A percentile compares a stretch with the other conserved stretches of the same genome.
Conservation (phyloP, 2,888 invertebrate species). For the Athripsodes cinereus region DNA sequence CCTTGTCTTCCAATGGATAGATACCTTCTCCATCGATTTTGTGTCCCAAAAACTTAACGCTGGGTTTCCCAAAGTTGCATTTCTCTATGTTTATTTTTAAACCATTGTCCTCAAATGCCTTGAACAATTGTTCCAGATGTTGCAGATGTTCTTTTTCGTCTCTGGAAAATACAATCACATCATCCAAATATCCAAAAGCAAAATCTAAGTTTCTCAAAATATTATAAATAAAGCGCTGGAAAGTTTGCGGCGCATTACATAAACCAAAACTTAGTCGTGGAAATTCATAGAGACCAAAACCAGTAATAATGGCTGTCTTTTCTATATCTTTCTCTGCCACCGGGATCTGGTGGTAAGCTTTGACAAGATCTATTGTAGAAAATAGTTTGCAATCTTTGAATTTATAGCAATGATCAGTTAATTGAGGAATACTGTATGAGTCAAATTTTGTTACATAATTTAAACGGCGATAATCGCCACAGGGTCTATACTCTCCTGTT, state of each 20-base stretch:
- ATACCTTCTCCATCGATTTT: not conserved
- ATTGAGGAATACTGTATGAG: not conserved
- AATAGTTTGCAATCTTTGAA: not conserved
- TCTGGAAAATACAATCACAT: not conserved
- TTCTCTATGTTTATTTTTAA: not conserved
- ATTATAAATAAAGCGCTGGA: not conserved
- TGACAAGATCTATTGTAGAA: not conserved
- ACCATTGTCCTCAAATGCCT: not conserved
- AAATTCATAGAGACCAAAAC: conserved; percentile 1
- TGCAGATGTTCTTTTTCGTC: not conserved
- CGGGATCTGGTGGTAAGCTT: not conserved
- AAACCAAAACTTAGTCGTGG: not conserved
- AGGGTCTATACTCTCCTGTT: not conserved
- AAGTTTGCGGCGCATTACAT: not conserved
- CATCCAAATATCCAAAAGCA: not conserved
- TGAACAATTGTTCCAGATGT: not conserved
- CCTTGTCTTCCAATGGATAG: not conserved
- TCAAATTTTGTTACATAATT: not conserved
- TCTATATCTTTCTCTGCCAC: not conserved
- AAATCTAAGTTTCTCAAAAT: not conserved
- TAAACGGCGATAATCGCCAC: not conserved
- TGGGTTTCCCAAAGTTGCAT: not conserved
- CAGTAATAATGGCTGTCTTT: not conserved
- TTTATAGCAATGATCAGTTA: not conserved
- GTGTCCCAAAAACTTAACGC: conserved; percentile 1